Percentiles rank a stretch among this genome's conserved stretches.
Conservation (phyloP, 1,140 invertebrate species). For the Scaptomyza pallida region DNA sequence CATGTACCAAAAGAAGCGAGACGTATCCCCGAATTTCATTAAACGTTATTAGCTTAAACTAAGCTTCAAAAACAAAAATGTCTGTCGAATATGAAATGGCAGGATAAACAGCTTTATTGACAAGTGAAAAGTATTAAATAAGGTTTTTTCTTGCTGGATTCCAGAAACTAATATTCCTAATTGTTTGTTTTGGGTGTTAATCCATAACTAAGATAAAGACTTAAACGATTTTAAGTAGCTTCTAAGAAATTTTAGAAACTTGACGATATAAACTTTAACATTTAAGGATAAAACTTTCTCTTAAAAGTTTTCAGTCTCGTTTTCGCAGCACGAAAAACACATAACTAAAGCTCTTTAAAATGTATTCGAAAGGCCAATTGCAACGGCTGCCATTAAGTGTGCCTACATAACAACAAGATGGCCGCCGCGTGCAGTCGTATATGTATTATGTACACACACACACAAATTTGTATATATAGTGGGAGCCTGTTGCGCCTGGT, state of each 20-base stretch:
- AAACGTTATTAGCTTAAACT: constrained; percentile 2
- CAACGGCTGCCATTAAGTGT: constrained; percentile 39
- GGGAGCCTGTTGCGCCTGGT: not conserved
- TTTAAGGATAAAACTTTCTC: no score
- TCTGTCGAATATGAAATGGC: no score
- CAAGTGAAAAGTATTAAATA: no score
- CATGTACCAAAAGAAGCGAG: constrained; percentile 30
- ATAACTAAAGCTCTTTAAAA: constrained; percentile 1
- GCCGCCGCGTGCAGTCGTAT: not conserved
- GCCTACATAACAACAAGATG: constrained; percentile 21
- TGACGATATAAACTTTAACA: no score
- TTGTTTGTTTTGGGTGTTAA: no score
- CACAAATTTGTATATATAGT: not conserved
- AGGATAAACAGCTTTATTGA: no score
- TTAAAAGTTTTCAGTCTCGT: no score
- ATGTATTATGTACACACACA: not conserved
- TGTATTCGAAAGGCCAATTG: constrained; percentile 22
- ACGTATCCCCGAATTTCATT: constrained; percentile 29
- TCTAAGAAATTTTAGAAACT: no score
- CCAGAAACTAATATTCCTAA: no score
- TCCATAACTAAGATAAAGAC: no score
- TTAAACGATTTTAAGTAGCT: no score
- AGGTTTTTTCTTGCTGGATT: no score
- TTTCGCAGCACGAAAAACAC: constrained; percentile 7
- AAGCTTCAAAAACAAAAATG: constrained; percentile 5